These are phyloP conservation scores for Bugula neritina DNA, from an alignment of 2,888 invertebrate genomes.

Conservation along the genomic window DNA sequence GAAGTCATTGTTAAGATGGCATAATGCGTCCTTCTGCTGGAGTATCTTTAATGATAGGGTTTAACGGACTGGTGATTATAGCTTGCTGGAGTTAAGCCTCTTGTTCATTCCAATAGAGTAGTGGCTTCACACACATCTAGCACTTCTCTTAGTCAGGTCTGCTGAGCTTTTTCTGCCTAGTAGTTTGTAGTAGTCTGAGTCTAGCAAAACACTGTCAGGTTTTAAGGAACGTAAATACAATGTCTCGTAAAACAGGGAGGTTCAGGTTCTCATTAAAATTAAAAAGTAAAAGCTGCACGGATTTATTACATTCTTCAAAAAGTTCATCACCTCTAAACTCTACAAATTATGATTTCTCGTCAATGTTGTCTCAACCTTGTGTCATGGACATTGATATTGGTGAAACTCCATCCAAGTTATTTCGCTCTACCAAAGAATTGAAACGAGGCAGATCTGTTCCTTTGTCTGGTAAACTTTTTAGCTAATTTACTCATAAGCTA, in stretches of 20 bases:
- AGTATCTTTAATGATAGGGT: background rate
- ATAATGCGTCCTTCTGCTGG: too few species aligned
- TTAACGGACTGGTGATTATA: background rate
- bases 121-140: too few species aligned
- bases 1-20: too few species aligned
- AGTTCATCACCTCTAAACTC: background rate
- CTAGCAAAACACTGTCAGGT: too few species aligned
- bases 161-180: too few species aligned
- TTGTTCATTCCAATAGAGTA: background rate
- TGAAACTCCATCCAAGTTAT: background rate
- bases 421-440: background rate
- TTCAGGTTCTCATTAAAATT: background rate
- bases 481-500: too few species aligned
- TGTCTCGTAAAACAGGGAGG: background rate
- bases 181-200: too few species aligned
- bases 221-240: too few species aligned
- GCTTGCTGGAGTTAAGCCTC: background rate
- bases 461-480: background rate
- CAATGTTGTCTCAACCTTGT: background rate
- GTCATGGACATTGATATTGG: background rate
- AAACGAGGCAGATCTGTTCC: background rate
- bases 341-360: background rate
- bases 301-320: background rate
- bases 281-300: constrained; percentile 18
- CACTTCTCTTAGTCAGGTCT: too few species aligned